Conservation (phyloP, 2,113 vertebrate genomes). For the Nerophis ophidion region DNA sequence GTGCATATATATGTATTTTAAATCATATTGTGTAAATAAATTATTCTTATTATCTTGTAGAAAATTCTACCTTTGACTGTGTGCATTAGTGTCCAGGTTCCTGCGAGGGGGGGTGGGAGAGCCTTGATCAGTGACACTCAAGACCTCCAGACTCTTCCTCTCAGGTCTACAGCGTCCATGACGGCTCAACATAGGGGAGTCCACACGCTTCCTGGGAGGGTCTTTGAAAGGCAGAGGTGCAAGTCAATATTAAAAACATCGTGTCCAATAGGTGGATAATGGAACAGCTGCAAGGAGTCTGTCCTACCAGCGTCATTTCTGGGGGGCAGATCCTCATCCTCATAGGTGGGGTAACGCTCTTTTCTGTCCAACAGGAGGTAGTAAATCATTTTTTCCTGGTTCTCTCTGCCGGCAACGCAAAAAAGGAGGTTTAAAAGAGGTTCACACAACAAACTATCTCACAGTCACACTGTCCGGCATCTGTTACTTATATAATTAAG, state of each 20-base stretch:
- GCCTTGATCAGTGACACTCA: slow-evolving; percentile 85
- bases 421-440: neutral
- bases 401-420: slow-evolving; percentile 70
- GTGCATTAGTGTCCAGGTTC: slow-evolving; percentile 82
- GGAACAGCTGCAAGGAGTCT: neutral
- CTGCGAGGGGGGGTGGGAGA: slow-evolving; percentile 83
- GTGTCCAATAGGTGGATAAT: neutral
- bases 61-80: slow-evolving; percentile 79
- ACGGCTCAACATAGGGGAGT: slow-evolving; percentile 90
- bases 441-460: neutral
- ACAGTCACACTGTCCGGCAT: no score
- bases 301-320: slow-evolving; percentile 81
- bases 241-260: neutral
- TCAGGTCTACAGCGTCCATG: slow-evolving; percentile 86
- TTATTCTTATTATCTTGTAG: neutral
- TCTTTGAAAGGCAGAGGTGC: slow-evolving; percentile 51
- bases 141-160: slow-evolving; percentile 86
- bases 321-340: slow-evolving; percentile 85
- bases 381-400: slow-evolving; percentile 94
- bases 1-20: neutral
- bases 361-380: slow-evolving; percentile 88
- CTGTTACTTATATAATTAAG: no score
- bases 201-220: slow-evolving; percentile 85
- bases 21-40: no score
- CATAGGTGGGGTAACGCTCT: slow-evolving; percentile 89